Evolutionary conservation across 2,797 vertebrate genomes (phyloP).

Genomic region (Agapornis canus): DNA sequence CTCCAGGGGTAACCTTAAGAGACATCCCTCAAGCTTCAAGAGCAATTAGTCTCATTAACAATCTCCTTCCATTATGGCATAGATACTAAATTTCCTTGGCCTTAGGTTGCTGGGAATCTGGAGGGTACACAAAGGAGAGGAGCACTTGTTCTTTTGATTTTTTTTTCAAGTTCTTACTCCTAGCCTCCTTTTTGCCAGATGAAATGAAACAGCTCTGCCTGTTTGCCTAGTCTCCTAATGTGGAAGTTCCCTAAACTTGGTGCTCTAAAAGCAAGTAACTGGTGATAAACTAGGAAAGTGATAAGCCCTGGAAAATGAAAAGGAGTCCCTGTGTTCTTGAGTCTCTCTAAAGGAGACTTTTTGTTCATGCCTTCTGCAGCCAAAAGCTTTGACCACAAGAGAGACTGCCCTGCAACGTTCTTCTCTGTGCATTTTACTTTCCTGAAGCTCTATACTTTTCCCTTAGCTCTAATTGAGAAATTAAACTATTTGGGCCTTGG

Average conservation of each 20-base stretch:
- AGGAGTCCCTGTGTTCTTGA: neutral
- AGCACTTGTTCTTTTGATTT: neutral
- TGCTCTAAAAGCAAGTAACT: neutral
- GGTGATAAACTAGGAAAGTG: neutral
- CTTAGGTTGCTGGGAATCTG: neutral
- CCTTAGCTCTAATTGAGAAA: neutral
- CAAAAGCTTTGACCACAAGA: neutral
- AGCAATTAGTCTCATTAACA: neutral
- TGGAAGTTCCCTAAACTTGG: neutral
- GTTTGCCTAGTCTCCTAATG: neutral
- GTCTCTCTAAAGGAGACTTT: neutral
- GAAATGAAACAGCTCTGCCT: accelerated
- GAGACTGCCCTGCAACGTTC: neutral
- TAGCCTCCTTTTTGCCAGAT: neutral
- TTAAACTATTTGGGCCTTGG: neutral
- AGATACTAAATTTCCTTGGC: neutral
- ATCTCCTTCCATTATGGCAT: neutral
- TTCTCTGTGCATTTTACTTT: neutral
- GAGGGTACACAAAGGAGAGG: neutral
- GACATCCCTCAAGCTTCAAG: neutral
- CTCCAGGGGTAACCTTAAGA: neutral
- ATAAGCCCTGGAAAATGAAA: neutral
- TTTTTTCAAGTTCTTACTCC: neutral
- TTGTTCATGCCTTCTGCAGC: accelerated
- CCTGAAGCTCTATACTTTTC: neutral